phyloP scores from a whole-genome alignment of 2,113 vertebrate species.

The Meleagris gallopavo region DNA sequence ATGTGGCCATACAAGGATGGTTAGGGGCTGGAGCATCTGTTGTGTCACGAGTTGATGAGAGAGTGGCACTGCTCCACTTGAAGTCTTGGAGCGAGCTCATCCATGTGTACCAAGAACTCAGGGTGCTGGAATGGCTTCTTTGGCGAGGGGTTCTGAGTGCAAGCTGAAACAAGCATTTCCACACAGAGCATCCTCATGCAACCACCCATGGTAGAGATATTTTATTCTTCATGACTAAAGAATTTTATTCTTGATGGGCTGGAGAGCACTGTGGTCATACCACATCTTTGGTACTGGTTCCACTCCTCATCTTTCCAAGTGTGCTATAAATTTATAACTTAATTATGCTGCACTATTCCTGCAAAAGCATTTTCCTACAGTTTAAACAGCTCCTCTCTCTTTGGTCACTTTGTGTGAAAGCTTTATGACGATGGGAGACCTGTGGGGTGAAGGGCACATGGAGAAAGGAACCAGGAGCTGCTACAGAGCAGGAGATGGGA shows the following conservation, averaged over 20 bases:
- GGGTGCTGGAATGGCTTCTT: background rate
- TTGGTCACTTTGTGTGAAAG: background rate
- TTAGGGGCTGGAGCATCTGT: background rate
- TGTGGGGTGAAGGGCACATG: background rate
- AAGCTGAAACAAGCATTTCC: background rate
- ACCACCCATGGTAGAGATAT: background rate
- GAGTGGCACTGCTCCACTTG: background rate
- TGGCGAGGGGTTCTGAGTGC: background rate
- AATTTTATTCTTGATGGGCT: background rate
- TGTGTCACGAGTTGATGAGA: background rate
- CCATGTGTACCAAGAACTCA: background rate
- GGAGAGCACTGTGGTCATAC: background rate
- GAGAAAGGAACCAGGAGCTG: background rate
- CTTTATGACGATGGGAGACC: rapidly evolving
- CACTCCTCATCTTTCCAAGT: background rate
- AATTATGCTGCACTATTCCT: background rate
- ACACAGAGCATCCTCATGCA: background rate
- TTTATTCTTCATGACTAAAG: background rate
- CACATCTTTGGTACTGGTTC: background rate
- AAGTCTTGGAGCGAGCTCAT: background rate
- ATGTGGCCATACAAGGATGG: rapidly evolving
- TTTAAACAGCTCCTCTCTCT: background rate
- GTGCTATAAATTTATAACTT: background rate
- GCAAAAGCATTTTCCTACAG: background rate
- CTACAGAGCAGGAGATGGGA: background rate